Base-by-base conservation (phyloP, 2,888 invertebrate genomes). In the Pseudolycoriella hygida region DNA sequence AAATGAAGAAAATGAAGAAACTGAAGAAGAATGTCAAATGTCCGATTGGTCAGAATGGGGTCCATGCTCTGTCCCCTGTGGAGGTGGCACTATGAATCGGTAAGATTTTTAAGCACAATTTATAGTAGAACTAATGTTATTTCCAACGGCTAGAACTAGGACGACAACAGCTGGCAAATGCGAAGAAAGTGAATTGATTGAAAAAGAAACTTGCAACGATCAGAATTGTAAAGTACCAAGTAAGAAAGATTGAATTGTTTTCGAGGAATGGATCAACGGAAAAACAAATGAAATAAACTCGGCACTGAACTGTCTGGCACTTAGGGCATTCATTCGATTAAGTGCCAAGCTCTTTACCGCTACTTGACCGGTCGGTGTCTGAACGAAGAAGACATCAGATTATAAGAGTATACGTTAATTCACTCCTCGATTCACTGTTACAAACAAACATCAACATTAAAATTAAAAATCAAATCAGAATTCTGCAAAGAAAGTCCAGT, bases 21-120 rank as follows among this genome's bases (percentile, higher is more conserved):
- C 5, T 3, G 17, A 17, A 11, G 39, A 39, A 1, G 57, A 58
- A 15, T 89, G 88, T 56, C 70, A 69, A 5, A 74, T 79, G 47
- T 72, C 76, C 0, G 62, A 71, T 3, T 89, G 89, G 89, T 79
- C 82, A 41, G 69, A 72, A 10, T 89, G 88, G 85, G 78, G 83
- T 2, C 77, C 84, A 2, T 89, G 89, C 60, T 75, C 81, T 12
- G 76, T 76, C 19, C 73, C 74, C 0, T 90, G 89, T 59, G 88
- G 86, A 1, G 77, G 77, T 52, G 88, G 87, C 0, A 68, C 70
- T 17, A 70, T 74, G 47, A 67, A 73, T 53, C 71, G 84, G 45
- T 59, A 42, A 18, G n/a, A n/a, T 40, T 19, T 12, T 37, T 46
- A 5, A 15, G 20, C 30, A 38, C n/a, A n/a, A n/a, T n/a, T n/a